Conservation (phyloP, 2,113 vertebrate genomes). For the Glaucidium brasilianum region DNA sequence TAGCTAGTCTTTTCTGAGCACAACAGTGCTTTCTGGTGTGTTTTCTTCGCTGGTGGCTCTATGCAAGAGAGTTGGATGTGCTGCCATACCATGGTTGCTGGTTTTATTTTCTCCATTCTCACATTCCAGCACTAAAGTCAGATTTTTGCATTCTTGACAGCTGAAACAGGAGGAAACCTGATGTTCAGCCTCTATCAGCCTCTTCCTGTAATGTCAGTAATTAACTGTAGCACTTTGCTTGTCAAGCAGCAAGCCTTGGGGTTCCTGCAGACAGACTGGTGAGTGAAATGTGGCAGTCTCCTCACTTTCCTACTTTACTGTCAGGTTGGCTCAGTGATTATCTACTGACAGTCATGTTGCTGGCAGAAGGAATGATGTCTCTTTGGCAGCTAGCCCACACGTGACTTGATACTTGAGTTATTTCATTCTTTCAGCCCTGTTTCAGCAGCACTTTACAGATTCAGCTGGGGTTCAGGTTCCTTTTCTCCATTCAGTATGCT, state of each 20-base stretch:
- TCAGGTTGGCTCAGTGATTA: background rate
- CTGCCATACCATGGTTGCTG: accelerated
- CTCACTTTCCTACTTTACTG: background rate
- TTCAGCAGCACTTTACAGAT: background rate
- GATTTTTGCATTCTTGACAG: background rate
- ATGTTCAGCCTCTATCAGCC: background rate
- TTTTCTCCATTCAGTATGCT: background rate
- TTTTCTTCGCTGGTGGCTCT: background rate
- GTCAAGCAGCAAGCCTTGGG: background rate
- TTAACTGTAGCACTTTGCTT: background rate
- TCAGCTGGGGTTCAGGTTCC: accelerated
- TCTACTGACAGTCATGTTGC: background rate
- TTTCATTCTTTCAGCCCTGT: background rate
- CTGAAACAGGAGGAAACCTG: background rate
- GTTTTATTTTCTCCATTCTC: background rate
- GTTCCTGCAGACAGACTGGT: background rate
- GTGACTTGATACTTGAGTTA: background rate
- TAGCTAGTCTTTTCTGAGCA: background rate
- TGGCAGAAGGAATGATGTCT: background rate
- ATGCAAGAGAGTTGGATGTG: background rate
- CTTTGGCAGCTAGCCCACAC: background rate
- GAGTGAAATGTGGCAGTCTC: background rate
- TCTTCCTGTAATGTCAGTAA: background rate
- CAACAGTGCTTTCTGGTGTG: background rate
- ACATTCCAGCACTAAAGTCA: background rate